These are phyloP conservation scores for Bettongia penicillata DNA, from an alignment of 2,113 vertebrate genomes.

Conservation along the genomic window DNA sequence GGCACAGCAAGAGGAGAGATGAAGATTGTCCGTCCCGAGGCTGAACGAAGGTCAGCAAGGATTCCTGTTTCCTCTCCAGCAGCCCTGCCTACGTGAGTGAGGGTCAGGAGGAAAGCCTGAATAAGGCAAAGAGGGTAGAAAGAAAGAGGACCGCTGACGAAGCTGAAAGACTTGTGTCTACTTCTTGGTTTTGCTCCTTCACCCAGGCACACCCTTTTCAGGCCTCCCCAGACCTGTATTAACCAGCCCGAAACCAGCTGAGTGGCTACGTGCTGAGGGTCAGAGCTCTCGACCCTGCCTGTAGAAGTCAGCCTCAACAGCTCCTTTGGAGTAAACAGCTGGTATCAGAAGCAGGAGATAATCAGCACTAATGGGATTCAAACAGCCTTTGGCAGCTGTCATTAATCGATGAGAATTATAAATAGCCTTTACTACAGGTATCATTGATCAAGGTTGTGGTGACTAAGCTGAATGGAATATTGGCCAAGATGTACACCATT, in stretches of 20 bases:
- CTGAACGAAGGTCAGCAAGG: no score
- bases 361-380: background rate
- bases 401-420: constrained; percentile 37
- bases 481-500: background rate
- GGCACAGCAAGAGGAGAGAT: no score
- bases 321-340: background rate
- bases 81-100: no score
- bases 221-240: background rate
- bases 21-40: no score
- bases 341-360: constrained; percentile 13
- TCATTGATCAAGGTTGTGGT: background rate
- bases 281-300: background rate
- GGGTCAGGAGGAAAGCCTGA: background rate
- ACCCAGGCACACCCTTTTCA: background rate
- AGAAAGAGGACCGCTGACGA: background rate
- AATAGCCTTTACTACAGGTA: background rate
- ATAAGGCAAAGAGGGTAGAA: background rate
- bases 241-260: background rate
- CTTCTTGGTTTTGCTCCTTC: background rate
- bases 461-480: constrained; percentile 6
- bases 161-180: accelerated
- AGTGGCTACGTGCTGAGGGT: constrained; percentile 13
- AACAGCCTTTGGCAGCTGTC: background rate
- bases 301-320: background rate
- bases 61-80: no score